phyloP scores from a whole-genome alignment of 2,888 invertebrate species.

The Holacanthella duospinosa region DNA sequence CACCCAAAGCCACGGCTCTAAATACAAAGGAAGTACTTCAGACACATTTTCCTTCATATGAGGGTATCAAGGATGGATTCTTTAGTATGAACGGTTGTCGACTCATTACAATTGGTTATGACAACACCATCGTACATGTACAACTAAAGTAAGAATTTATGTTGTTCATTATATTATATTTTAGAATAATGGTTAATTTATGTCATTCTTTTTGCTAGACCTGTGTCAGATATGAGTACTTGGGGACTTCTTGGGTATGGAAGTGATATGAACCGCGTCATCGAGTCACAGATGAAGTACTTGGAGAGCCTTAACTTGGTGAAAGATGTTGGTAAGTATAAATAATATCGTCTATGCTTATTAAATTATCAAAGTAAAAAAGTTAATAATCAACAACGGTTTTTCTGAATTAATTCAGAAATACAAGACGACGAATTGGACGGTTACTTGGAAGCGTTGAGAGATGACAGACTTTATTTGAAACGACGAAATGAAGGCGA shows the following conservation, averaged over 20 bases:
- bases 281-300: constrained; percentile 12
- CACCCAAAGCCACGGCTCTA: constrained; percentile 16
- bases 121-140: constrained; percentile 28
- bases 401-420: neutral
- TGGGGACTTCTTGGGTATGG: constrained; percentile 25
- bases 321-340: constrained; percentile 1
- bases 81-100: constrained; percentile 31
- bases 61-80: constrained; percentile 30
- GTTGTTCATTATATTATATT: neutral
- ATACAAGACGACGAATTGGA: neutral
- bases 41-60: constrained; percentile 26
- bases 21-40: constrained; percentile 12
- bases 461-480: neutral
- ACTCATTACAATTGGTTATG: constrained; percentile 27
- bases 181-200: neutral
- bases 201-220: neutral
- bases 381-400: neutral
- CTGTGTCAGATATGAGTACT: constrained; percentile 17
- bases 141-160: constrained; percentile 18
- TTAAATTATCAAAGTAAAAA: neutral
- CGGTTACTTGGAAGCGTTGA: neutral
- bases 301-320: constrained; percentile 11
- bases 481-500: neutral
- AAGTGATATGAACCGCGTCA: constrained; percentile 17
- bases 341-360: neutral